Conservation (phyloP, 2,113 vertebrate species). For the Lampris incognitus region DNA sequence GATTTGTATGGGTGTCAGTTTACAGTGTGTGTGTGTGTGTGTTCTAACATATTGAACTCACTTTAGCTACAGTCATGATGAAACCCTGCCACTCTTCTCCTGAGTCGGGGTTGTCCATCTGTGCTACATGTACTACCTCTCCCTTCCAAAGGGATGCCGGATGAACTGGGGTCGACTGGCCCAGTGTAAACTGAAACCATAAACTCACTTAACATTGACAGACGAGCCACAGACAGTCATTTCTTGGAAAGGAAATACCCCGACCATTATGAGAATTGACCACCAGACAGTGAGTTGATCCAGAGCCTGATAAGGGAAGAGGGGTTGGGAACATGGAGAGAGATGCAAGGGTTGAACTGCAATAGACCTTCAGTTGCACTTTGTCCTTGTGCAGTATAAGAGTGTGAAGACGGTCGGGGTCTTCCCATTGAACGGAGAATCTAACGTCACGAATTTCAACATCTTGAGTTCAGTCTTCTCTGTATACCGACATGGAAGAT, state of each 20-base stretch:
- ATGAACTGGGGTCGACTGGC: no score
- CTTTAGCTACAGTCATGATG: constrained; percentile 84
- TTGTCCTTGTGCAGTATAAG: constrained; percentile 26
- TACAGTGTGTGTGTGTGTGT: not conserved
- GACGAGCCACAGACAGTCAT: no score
- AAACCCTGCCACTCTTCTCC: constrained; percentile 86
- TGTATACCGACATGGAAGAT: constrained; percentile 55
- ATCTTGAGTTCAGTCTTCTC: constrained; percentile 71
- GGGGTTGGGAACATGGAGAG: not conserved
- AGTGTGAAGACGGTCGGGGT: constrained; percentile 55
- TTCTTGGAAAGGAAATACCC: no score
- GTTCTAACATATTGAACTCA: constrained; percentile 60
- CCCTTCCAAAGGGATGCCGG: no score
- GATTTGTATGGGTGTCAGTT: no score
- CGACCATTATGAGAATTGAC: no score
- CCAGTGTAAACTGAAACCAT: no score
- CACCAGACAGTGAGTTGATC: no score
- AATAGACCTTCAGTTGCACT: constrained; percentile 71
- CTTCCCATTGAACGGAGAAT: constrained; percentile 24
- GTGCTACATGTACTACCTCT: not conserved
- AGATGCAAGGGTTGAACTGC: not conserved
- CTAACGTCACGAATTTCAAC: constrained; percentile 56
- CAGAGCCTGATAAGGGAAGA: no score
- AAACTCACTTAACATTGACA: no score
- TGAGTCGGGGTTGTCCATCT: constrained; percentile 81